Conservation (phyloP, 2,888 invertebrate species). For the Exephanes ischioxanthus region DNA sequence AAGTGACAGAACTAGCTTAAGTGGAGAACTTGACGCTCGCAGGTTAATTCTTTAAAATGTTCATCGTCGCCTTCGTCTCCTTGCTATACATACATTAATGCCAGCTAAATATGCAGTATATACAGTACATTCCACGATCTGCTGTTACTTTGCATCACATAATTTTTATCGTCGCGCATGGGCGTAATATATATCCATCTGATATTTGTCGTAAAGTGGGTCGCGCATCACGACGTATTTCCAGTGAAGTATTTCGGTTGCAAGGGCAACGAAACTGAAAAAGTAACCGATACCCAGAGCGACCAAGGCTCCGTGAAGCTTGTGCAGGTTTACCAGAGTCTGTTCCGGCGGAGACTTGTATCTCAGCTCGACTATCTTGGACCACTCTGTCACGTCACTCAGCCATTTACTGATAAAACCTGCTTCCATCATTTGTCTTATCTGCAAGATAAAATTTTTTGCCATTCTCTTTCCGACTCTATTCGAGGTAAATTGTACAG, state of each 20-base stretch:
- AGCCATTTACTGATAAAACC: constrained; percentile 93
- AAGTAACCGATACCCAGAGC: constrained; percentile 90
- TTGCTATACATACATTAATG: not conserved
- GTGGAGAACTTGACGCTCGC: not conserved
- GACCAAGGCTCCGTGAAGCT: constrained; percentile 92
- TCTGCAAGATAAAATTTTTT: constrained; percentile 69
- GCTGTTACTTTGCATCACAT: not conserved
- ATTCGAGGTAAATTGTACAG: not conserved
- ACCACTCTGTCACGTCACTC: constrained; percentile 89
- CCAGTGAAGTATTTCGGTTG: constrained; percentile 90
- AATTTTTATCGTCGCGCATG: constrained; percentile 50
- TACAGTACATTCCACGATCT: not conserved
- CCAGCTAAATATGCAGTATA: not conserved
- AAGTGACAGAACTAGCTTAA: not conserved
- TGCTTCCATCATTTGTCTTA: constrained; percentile 90
- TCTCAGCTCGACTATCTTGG: constrained; percentile 86
- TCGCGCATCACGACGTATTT: constrained; percentile 88
- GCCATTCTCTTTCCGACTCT: not conserved
- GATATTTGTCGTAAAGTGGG: constrained; percentile 91
- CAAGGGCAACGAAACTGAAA: constrained; percentile 86
- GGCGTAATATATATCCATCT: constrained; percentile 86
- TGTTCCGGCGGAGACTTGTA: constrained; percentile 87
- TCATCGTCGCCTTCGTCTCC: not conserved
- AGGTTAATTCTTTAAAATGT: not conserved
- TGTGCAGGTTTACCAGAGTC: constrained; percentile 91